Percentiles rank a stretch among this genome's conserved stretches.
Evolutionary conservation across 2,888 invertebrate species (phyloP).

Genomic region (Hymenopus coronatus): DNA sequence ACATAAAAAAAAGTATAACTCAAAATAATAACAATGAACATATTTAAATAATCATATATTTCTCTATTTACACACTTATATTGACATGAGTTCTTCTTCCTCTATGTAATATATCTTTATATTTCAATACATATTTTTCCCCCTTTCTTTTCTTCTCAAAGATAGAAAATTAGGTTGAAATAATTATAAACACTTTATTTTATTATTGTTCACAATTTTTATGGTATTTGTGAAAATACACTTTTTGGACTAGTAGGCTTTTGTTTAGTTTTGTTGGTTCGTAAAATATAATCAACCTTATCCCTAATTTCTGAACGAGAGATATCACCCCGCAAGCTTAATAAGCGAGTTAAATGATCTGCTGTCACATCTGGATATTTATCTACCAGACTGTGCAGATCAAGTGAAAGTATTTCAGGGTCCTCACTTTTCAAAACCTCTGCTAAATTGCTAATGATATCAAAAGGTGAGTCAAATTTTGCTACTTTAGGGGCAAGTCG

Average conservation of each 20-base stretch:
- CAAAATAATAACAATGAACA: no score
- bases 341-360: slow-evolving; percentile 81
- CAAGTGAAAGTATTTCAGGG: slow-evolving; percentile 87
- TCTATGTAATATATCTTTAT: no score
- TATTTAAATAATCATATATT: no score
- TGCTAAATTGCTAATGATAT: slow-evolving; percentile 77
- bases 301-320: slow-evolving; percentile 77
- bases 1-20: no score
- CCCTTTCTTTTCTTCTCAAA: no score
- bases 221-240: slow-evolving; percentile 42
- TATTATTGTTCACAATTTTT: neutral
- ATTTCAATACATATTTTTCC: no score
- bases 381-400: slow-evolving; percentile 79
- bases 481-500: slow-evolving; percentile 65
- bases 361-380: slow-evolving; percentile 87
- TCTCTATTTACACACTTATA: no score
- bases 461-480: slow-evolving; percentile 72
- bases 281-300: slow-evolving; percentile 67
- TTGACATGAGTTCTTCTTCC: no score
- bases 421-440: slow-evolving; percentile 91
- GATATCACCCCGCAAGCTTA: slow-evolving; percentile 85
- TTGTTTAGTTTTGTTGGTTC: slow-evolving; percentile 35
- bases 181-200: no score
- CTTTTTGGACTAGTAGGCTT: slow-evolving; percentile 39
- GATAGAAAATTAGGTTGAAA: no score